These are phyloP conservation scores for Calycopis cecrops DNA, from an alignment of 1,140 invertebrate genomes.

Conservation along the genomic window DNA sequence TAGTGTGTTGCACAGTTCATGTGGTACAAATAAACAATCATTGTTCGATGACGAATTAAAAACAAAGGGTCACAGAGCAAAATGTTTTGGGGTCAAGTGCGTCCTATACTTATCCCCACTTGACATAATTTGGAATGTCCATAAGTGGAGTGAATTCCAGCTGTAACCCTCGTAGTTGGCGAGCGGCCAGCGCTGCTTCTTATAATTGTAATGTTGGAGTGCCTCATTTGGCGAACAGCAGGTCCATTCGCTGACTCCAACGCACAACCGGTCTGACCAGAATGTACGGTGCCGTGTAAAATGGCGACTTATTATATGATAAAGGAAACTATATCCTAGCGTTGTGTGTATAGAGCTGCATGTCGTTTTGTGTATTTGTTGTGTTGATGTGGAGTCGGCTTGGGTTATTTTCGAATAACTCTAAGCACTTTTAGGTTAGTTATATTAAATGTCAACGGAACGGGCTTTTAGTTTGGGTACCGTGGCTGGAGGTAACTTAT, in stretches of 20 bases:
- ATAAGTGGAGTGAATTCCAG: conserved; percentile 11
- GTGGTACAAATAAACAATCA: too few relatives aligned
- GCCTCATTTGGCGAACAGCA: conserved; percentile 64
- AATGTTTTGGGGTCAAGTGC: too few relatives aligned
- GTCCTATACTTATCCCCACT: too few relatives aligned
- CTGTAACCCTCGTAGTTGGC: conserved; percentile 30
- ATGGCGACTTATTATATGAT: conserved; percentile 31
- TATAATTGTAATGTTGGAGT: conserved; percentile 55
- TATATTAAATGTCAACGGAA: conserved; percentile 16
- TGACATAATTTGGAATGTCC: too few relatives aligned
- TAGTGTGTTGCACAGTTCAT: too few relatives aligned
- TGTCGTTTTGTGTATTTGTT: conserved; percentile 29
- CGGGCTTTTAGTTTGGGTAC: too few relatives aligned
- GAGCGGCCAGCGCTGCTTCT: conserved; percentile 38
- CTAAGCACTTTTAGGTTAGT: conserved; percentile 47
- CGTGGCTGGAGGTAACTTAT: too few relatives aligned
- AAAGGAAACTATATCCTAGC: conserved; percentile 39
- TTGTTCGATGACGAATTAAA: too few relatives aligned
- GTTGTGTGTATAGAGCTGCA: conserved; percentile 33
- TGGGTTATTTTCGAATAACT: conserved; percentile 61
- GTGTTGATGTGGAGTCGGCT: conserved; percentile 43
- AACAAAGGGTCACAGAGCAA: too few relatives aligned
- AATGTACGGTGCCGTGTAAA: conserved; percentile 55
- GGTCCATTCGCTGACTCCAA: conserved; percentile 62
- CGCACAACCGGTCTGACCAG: conserved; percentile 66